These are phyloP conservation scores for Lasioglossum oenotherae DNA, from an alignment of 2,888 invertebrate genomes.

Conservation along the genomic window DNA sequence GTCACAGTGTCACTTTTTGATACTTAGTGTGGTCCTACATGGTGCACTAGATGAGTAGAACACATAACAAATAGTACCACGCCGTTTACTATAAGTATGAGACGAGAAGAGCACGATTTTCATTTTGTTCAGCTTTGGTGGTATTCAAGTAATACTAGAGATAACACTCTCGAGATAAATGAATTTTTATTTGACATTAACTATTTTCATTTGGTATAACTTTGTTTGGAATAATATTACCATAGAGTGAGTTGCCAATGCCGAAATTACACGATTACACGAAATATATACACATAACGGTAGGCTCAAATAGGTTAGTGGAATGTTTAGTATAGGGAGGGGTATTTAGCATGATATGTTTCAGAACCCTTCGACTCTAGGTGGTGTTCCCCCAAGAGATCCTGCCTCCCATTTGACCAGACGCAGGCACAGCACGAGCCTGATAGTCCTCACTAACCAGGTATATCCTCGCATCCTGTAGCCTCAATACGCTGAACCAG, in stretches of 20 bases:
- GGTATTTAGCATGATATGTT: conserved; percentile 84
- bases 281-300: conserved; percentile 31
- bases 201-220: conserved; percentile 43
- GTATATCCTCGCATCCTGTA: conserved; percentile 83
- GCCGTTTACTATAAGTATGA: conserved; percentile 17
- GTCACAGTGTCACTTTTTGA: conserved; percentile 26
- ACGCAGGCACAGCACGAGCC: conserved; percentile 91
- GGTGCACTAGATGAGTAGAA: conserved; percentile 27
- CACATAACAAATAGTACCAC: conserved; percentile 24
- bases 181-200: conserved; percentile 22
- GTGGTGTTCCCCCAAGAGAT: conserved; percentile 82
- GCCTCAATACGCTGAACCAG: conserved; percentile 65
- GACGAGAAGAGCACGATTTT: conserved; percentile 54
- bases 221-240: conserved; percentile 15
- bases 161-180: conserved; percentile 40
- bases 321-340: conserved; percentile 72
- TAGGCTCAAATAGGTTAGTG: conserved; percentile 36
- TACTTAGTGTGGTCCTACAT: conserved; percentile 36
- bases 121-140: conserved; percentile 52
- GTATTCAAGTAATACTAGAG: conserved; percentile 37
- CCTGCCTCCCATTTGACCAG: conserved; percentile 88
- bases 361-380: conserved; percentile 86
- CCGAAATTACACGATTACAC: conserved; percentile 27
- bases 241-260: not conserved
- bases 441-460: conserved; percentile 88